Conservation (phyloP, 2,113 vertebrate species). For the Coryphaenoides rupestris region DNA sequence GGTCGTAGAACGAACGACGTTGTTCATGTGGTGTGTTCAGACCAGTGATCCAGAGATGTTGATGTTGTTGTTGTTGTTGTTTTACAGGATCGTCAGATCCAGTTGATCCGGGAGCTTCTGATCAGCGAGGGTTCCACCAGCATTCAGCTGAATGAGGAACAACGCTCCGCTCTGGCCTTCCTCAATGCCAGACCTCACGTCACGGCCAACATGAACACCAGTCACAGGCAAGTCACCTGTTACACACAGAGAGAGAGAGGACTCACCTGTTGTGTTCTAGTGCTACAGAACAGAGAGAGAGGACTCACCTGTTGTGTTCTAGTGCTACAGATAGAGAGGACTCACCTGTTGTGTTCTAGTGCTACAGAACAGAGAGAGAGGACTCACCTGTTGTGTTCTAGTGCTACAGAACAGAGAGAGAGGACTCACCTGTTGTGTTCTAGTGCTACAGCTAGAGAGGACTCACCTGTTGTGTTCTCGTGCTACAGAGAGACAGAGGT, state of each 20-base stretch:
- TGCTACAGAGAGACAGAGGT: no score
- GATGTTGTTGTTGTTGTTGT: neutral
- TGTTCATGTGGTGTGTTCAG: neutral
- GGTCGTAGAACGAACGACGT: neutral
- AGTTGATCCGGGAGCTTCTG: slow-evolving; percentile 91
- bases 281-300: no score
- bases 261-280: neutral
- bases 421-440: no score
- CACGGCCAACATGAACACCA: slow-evolving; percentile 66
- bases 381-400: neutral
- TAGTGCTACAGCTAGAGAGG: no score
- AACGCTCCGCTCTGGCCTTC: slow-evolving; percentile 91
- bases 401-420: no score
- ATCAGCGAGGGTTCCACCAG: slow-evolving; percentile 88
- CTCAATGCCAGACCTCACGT: slow-evolving; percentile 80
- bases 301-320: no score
- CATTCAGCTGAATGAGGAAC: slow-evolving; percentile 94
- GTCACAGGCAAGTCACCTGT: slow-evolving; percentile 85
- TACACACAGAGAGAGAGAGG: no score
- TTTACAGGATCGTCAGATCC: slow-evolving; percentile 89
- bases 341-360: no score
- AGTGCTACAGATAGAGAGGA: no score
- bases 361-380: neutral
- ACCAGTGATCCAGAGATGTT: neutral
- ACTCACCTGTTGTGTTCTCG: neutral